A percentile compares a stretch with the other conserved stretches of the same genome.
Conservation (phyloP, 1,140 invertebrate genomes). For the Eciton burchellii region DNA sequence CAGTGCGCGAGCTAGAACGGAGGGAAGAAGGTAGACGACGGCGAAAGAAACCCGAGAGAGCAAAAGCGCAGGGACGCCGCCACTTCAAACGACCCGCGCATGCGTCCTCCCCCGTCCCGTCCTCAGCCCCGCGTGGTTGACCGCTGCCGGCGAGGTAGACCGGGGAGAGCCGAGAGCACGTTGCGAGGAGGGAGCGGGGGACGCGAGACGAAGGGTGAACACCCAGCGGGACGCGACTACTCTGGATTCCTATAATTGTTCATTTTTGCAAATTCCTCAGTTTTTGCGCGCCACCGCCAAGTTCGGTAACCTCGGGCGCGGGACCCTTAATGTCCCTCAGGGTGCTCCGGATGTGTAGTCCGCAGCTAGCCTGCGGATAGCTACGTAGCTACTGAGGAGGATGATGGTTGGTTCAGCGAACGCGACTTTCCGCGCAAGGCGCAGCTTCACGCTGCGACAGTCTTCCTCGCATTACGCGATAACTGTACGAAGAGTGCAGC, state of each 20-base stretch:
- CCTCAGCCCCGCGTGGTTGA: constrained; percentile 71
- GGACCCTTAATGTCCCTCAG: constrained; percentile 10
- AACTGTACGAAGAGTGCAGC: constrained; percentile 6
- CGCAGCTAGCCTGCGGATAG: neutral
- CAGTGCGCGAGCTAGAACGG: constrained; percentile 53
- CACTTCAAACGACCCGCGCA: constrained; percentile 84
- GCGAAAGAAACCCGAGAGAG: constrained; percentile 78
- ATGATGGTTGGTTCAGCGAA: neutral
- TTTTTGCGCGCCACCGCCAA: constrained; percentile 77
- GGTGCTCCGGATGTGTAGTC: neutral
- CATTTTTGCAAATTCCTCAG: constrained; percentile 84
- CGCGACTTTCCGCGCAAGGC: too few relatives aligned
- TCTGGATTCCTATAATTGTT: constrained; percentile 86
- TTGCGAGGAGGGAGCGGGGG: constrained; percentile 51
- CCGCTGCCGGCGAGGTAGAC: constrained; percentile 73
- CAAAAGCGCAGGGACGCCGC: constrained; percentile 77
- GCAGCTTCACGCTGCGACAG: too few relatives aligned
- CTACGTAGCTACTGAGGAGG: neutral
- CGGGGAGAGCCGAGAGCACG: constrained; percentile 66
- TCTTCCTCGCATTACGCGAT: neutral
- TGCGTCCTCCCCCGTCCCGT: constrained; percentile 76
- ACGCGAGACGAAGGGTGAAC: constrained; percentile 27
- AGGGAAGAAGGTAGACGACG: constrained; percentile 58
- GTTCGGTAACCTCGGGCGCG: constrained; percentile 76
- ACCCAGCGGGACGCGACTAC: constrained; percentile 70